Base-by-base conservation (phyloP, 1,140 invertebrate species). In the Ceratitis capitata region DNA sequence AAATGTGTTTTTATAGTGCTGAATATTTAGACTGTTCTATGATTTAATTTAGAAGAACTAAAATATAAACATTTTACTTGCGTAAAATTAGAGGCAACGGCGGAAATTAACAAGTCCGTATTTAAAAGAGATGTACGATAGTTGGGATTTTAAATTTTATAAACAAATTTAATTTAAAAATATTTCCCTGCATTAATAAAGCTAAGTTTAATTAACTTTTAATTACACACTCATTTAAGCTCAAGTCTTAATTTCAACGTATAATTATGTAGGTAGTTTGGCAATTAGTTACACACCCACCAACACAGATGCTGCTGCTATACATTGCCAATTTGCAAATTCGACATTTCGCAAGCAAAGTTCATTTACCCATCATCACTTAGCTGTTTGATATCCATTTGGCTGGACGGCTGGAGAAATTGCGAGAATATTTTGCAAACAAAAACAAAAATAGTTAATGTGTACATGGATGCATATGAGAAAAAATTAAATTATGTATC, bases 401-500 rank as follows among this genome's bases (percentile, higher is more conserved):
- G 32, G 32, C 14, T 19, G 35, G 32, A 39, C 32, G 32, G 14
- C 26, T 32, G 35, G 64, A 69, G 29, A 42, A 69, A 69, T 69
- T 19, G 64, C 32, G 64, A 69, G 64, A 69, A 69, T 39, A n/a
- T 19, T n/a, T n/a, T 16, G 32, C 64, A 42, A 69, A 69, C 64
- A 69, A 69, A 39, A 42, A 69, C 64, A 69, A 42, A 69, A 35
- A 69, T 35, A 42, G n/a, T n/a, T n/a, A n/a, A n/a, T n/a, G n/a
- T n/a, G n/a, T n/a, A n/a, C n/a, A n/a, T n/a, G n/a, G 39, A 64
- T 64, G 4, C 12, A 32, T 32, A 64, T 64, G 64, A 42, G 64
- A 69, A 69, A 69, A 69, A 16, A 69, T 69, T 69, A 69, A 69
- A 69, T 69, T 69, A 69, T 69, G 64, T 69, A 69, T 69, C 64